Evolutionary conservation across 2,888 invertebrate species (phyloP).

Genomic region (Liposcelis brunnea): DNA sequence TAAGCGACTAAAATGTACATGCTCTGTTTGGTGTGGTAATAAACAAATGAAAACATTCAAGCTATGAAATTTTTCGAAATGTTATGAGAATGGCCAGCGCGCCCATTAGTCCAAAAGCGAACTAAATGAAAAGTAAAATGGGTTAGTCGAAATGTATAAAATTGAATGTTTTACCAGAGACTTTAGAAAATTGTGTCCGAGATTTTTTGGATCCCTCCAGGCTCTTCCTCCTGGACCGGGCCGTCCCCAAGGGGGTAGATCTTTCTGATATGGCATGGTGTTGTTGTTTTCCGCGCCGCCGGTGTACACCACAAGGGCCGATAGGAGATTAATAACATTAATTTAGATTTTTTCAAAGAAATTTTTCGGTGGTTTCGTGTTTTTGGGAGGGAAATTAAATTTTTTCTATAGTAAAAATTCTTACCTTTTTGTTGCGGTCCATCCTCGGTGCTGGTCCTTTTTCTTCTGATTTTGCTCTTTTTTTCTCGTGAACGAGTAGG

Average conservation of each 20-base stretch:
- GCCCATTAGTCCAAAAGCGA: too few species aligned
- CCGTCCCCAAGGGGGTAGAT: slow-evolving; percentile 42
- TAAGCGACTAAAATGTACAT: too few species aligned
- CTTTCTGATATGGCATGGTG: background rate
- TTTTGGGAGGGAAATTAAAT: background rate
- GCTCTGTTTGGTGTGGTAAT: too few species aligned
- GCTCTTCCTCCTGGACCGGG: slow-evolving; percentile 52
- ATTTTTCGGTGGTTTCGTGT: slow-evolving; percentile 2
- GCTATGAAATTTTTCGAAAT: too few species aligned
- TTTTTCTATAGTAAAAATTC: slow-evolving; percentile 16
- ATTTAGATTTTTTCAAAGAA: slow-evolving; percentile 8
- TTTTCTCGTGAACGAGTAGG: slow-evolving; percentile 38
- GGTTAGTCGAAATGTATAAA: too few species aligned
- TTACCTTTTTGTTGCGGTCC: slow-evolving; percentile 37
- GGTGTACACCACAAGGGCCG: slow-evolving; percentile 19
- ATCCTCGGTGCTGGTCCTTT: slow-evolving; percentile 30
- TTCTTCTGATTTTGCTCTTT: slow-evolving; percentile 32
- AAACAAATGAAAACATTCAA: too few species aligned
- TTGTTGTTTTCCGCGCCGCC: background rate
- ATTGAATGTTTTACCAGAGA: slow-evolving; percentile 43
- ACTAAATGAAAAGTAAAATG: too few species aligned
- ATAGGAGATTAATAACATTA: slow-evolving; percentile 12
- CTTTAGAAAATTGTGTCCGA: slow-evolving; percentile 56
- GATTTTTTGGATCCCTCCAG: slow-evolving; percentile 55
- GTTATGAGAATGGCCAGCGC: too few species aligned